Conservation (phyloP, 2,113 vertebrate genomes). For the Paraplagusia blochii region DNA sequence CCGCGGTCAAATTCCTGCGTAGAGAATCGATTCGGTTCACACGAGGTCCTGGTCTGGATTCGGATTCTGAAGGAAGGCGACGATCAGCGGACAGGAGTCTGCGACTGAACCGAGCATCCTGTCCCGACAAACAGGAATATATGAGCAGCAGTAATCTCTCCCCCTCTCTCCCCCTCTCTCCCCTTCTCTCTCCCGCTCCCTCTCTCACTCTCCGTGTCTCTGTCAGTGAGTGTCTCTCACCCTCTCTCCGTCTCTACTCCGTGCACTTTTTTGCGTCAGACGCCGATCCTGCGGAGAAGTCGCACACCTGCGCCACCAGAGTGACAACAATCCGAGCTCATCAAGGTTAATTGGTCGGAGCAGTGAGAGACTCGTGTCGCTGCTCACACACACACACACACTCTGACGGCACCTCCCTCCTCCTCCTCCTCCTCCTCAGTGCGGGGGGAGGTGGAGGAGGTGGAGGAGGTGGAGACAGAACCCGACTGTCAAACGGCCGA, state of each 20-base stretch:
- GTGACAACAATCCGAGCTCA: constrained; percentile 61
- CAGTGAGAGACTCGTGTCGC: constrained; percentile 43
- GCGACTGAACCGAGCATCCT: constrained; percentile 40
- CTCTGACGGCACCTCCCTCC: constrained; percentile 44
- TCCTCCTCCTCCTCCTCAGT: constrained; percentile 35
- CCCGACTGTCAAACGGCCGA: no score
- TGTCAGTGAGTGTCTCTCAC: background rate
- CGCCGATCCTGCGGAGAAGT: constrained; percentile 38
- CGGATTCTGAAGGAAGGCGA: constrained; percentile 7
- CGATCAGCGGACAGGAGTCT: constrained; percentile 26
- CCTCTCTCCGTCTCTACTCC: no score
- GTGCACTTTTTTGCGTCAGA: constrained; percentile 15
- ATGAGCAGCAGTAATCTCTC: constrained; percentile 25
- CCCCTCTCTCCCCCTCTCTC: background rate
- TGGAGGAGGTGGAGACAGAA: background rate
- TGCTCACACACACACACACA: constrained; percentile 41
- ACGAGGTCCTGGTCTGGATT: constrained; percentile 39
- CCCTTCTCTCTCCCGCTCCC: background rate
- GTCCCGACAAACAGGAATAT: constrained; percentile 25
- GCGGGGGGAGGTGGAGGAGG: constrained; percentile 22
- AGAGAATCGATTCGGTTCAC: constrained; percentile 46
- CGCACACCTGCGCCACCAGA: constrained; percentile 61
- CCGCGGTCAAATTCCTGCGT: constrained; percentile 59
- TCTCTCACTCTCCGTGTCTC: background rate
- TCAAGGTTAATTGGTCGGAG: constrained; percentile 70